A percentile compares a stretch with the other conserved stretches of the same genome.
phyloP scores from a whole-genome alignment of 2,113 vertebrate genomes.

The cattle (Bos taurus) region ARS-UCD2.0 NC_037347.1:17526001-17526500 shows the following conservation, averaged over 20 bases:
- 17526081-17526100: not conserved
- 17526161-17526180: constrained; percentile 28
- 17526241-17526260: constrained; percentile 55
- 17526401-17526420: constrained; percentile 79
- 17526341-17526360: constrained; percentile 55
- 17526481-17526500: constrained; percentile 81
- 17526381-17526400: constrained; percentile 81
- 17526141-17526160: constrained; percentile 43
- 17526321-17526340: constrained; percentile 62
- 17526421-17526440: constrained; percentile 74
- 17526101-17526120: not conserved
- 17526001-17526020: constrained; percentile 53
- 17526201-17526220: constrained; percentile 37
- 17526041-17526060: not conserved
- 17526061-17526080: not conserved
- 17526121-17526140: not conserved
- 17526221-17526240: constrained; percentile 43
- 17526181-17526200: constrained; percentile 51
- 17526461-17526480: constrained; percentile 69
- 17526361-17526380: constrained; percentile 73
- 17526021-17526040: not conserved
- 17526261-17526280: not conserved
- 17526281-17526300: constrained; percentile 31
- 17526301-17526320: constrained; percentile 50
- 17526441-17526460: constrained; percentile 63